Evolutionary conservation across 2,888 invertebrate genomes (phyloP).

Genomic region (Mimachlamys varia): DNA sequence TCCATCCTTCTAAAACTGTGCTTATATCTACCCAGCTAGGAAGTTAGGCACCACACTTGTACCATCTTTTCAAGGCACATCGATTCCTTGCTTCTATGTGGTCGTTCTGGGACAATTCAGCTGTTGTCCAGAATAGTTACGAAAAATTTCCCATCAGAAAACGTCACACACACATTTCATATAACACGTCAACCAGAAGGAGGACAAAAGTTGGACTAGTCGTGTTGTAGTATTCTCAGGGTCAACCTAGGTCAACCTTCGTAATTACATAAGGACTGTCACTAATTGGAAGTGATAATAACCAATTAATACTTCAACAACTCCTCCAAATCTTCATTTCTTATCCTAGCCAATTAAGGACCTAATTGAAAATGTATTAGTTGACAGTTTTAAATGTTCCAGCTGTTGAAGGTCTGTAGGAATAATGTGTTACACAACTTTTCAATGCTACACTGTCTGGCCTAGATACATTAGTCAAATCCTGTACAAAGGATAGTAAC

Average conservation of each 20-base stretch:
- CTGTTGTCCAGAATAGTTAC: too few species aligned
- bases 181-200: background rate
- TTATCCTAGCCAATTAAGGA: slow-evolving; percentile 14
- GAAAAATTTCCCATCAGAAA: too few species aligned
- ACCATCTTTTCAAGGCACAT: too few species aligned
- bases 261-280: background rate
- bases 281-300: slow-evolving; percentile 14
- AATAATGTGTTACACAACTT: background rate
- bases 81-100: too few species aligned
- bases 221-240: background rate
- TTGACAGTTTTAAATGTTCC: background rate
- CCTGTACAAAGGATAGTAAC: too few species aligned
- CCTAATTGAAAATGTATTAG: background rate
- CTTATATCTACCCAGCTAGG: too few species aligned
- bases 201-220: background rate
- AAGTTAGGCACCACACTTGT: too few species aligned
- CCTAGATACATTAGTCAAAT: too few species aligned
- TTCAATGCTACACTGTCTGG: background rate
- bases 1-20: too few species aligned
- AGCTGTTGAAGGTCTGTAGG: background rate
- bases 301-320: background rate
- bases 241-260: background rate
- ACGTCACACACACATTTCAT: too few species aligned
- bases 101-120: too few species aligned
- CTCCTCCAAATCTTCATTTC: background rate